These are phyloP conservation scores for Balaeniceps rex DNA, from an alignment of 2,113 vertebrate species.

Conservation along the genomic window DNA sequence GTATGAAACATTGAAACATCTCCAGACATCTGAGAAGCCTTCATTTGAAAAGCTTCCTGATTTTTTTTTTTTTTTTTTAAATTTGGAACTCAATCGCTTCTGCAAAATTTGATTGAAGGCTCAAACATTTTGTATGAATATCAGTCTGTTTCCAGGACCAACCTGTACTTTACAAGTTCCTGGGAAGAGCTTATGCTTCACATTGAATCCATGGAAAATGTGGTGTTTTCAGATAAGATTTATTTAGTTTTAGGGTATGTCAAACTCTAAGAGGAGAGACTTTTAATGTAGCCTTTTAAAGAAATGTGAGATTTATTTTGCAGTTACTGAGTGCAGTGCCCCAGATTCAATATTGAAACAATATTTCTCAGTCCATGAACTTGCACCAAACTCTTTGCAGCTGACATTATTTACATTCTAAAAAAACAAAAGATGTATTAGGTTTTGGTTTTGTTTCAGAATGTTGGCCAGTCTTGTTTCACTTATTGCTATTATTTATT, in stretches of 20 bases:
- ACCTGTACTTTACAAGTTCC: neutral
- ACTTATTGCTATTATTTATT: neutral
- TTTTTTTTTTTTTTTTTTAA: neutral
- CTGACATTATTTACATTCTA: neutral
- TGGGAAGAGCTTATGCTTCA: neutral
- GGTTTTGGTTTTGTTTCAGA: neutral
- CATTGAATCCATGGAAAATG: neutral
- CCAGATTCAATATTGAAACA: neutral
- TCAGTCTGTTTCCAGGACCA: neutral
- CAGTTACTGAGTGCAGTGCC: neutral
- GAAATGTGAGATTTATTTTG: neutral
- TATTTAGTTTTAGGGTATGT: neutral
- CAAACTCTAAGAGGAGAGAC: neutral
- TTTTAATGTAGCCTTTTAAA: neutral
- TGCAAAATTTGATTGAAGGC: neutral
- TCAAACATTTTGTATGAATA: neutral
- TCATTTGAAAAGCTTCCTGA: neutral
- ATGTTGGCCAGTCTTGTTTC: neutral
- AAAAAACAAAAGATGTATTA: neutral
- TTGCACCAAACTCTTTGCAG: neutral
- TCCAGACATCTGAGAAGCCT: constrained; percentile 4
- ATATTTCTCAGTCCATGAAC: neutral
- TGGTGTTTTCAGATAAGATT: neutral
- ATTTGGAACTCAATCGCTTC: neutral
- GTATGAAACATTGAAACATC: neutral